Evolutionary conservation across 1,140 invertebrate genomes (phyloP).

Genomic region (Acyrthosiphon pisum): DNA sequence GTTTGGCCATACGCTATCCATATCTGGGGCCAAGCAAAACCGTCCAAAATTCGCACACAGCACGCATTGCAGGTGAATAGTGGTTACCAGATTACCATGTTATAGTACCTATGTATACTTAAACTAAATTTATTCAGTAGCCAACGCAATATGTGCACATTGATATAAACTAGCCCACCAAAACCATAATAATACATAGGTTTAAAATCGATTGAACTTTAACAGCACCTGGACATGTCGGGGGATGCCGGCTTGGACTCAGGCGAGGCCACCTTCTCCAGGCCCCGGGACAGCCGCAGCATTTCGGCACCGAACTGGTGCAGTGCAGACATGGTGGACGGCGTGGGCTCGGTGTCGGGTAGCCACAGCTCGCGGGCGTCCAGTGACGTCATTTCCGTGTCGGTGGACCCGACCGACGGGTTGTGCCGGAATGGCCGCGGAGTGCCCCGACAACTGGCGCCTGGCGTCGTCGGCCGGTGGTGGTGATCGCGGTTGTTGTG

Average conservation of each 20-base stretch:
- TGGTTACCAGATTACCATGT: too few relatives aligned
- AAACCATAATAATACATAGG: too few relatives aligned
- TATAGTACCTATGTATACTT: too few relatives aligned
- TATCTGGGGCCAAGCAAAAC: too few relatives aligned
- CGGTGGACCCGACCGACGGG: constrained; percentile 71
- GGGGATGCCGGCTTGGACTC: constrained; percentile 59
- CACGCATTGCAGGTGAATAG: too few relatives aligned
- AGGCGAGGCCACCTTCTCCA: constrained; percentile 66
- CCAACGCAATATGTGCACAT: too few relatives aligned
- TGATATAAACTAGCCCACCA: too few relatives aligned
- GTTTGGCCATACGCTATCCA: too few relatives aligned
- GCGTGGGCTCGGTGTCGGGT: constrained; percentile 78
- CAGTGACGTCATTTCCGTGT: constrained; percentile 80
- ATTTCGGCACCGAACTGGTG: constrained; percentile 84
- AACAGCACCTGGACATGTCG: constrained; percentile 30
- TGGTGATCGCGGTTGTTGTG: not conserved
- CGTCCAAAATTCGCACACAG: too few relatives aligned
- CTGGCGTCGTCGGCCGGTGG: constrained; percentile 62
- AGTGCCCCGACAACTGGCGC: constrained; percentile 62
- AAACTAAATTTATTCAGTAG: too few relatives aligned
- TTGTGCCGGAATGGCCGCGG: constrained; percentile 50
- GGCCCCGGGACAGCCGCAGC: constrained; percentile 77
- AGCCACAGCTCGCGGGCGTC: constrained; percentile 83
- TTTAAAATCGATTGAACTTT: not conserved
- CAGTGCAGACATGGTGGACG: constrained; percentile 79